Base-by-base conservation (phyloP, 2,888 invertebrate species). In the Ophraella communa region DNA sequence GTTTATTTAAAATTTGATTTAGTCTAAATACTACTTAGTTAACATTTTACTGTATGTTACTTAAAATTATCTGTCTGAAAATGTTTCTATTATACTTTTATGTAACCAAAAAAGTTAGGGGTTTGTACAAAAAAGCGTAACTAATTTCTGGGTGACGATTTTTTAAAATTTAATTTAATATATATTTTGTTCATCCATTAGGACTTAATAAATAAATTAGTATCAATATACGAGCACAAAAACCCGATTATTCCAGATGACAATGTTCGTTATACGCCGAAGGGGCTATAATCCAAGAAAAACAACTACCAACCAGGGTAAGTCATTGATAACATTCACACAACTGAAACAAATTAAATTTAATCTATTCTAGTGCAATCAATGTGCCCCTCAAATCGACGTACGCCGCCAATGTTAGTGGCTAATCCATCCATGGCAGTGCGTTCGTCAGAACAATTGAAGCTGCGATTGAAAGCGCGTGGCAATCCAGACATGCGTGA, bases 401-500 rank as follows among this genome's bases (percentile, higher is more conserved):
- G 4, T 39, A 20, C 44, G n/a, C 52, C 60, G 60, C 53, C 60
- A 53, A 60, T 53, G 60, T 17, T 52, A 24, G 14, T 39, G 23
- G 53, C 44, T 60, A 53, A 60, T 60, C 60, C 60, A 21, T 60
- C 42, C 60, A 60, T 60, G 44, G 60, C 33, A 60, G 60, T 60
- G 33, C 60, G 60, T 60, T 53, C 63, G 42, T 54, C 64, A 45
- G 63, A 59, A 69, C 67, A 68, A 66, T 67, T 58, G 61, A 39
- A 35, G 30, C 27, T 62, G 53, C 54, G 62, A 62, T 49, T 65
- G 67, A 67, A 71, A 72, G 73, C 73, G 76, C 74, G 73, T 74
- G 74, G 73, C 75, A 68, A 70, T 69, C 73, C 75, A 78, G 71
- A 71, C 71, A 73, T 76, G 78, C 78, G 78, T 79, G 75, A 79